phyloP scores from a whole-genome alignment of 2,113 vertebrate genomes.

The Caretta caretta region DNA sequence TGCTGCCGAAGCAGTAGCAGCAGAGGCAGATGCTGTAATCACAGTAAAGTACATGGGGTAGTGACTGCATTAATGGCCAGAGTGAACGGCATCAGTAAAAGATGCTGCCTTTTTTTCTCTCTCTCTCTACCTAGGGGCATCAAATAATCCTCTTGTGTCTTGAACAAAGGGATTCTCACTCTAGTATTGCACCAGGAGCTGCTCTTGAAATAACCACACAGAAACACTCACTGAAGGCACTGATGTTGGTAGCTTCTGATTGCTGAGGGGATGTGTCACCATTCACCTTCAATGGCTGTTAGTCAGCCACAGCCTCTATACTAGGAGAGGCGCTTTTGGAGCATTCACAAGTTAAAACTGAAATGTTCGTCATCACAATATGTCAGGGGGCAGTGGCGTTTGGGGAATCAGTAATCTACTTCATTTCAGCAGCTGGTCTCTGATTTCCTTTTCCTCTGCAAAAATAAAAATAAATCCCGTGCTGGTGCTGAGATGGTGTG shows the following conservation, averaged over 20 bases:
- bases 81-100: background rate
- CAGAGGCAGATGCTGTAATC: background rate
- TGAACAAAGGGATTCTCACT: background rate
- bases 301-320: background rate
- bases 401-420: background rate
- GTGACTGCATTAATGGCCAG: background rate
- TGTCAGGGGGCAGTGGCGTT: background rate
- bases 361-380: background rate
- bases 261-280: background rate
- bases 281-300: background rate
- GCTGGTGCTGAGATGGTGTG: background rate
- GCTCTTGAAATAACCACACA: background rate
- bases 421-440: background rate
- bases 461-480: background rate
- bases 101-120: no score
- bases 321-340: background rate
- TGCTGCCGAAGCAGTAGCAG: slow-evolving; percentile 8
- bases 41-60: background rate
- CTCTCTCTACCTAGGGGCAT: background rate
- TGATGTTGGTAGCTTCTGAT: background rate
- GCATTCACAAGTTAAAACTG: accelerated
- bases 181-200: background rate
- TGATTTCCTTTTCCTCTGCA: background rate
- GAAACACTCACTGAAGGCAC: background rate
- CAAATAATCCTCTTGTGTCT: background rate